Evolutionary conservation across 2,113 vertebrate genomes (phyloP).

Genomic region (Grus americana): DNA sequence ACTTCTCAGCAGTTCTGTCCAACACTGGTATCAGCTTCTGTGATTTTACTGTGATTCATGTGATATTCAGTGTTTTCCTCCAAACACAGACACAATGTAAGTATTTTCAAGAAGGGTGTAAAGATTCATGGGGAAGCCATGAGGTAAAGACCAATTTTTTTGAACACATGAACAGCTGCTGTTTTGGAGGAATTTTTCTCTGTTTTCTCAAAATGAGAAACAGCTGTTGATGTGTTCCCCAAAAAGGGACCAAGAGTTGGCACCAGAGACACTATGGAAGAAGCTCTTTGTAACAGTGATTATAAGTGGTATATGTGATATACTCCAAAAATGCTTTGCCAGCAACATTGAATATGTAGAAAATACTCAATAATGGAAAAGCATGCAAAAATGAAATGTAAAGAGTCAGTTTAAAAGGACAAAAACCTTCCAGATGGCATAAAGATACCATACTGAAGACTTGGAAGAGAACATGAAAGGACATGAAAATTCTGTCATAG

Average conservation of each 20-base stretch:
- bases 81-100: not conserved
- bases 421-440: not conserved
- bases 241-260: not conserved
- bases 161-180: not conserved
- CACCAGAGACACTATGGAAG: not conserved
- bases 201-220: not conserved
- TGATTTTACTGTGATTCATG: not conserved
- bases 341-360: not conserved
- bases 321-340: not conserved
- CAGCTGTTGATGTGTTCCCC: not conserved
- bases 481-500: not conserved
- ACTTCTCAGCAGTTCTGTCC: not conserved
- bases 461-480: not conserved
- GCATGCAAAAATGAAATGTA: not conserved
- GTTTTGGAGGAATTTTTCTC: not conserved
- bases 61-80: not conserved
- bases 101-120: not conserved
- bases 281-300: not conserved
- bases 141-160: not conserved
- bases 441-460: not conserved
- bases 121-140: not conserved
- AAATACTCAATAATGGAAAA: not conserved
- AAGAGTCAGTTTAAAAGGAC: not conserved
- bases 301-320: not conserved
- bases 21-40: not conserved